These are phyloP conservation scores for Xerus rutilus DNA, from an alignment of 2,797 vertebrate genomes.

Conservation along the genomic window DNA sequence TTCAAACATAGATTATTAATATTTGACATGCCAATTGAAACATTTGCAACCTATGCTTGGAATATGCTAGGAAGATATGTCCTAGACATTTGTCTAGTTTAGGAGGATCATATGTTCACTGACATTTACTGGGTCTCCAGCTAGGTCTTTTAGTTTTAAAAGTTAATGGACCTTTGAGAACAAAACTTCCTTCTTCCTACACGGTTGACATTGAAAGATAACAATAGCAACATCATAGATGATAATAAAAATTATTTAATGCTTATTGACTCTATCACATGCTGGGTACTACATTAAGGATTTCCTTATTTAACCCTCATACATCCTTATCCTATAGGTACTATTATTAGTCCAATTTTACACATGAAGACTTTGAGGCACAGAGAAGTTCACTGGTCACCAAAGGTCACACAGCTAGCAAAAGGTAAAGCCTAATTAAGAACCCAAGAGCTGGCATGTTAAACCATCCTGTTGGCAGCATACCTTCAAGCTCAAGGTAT, in stretches of 20 bases:
- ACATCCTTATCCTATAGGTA: not conserved
- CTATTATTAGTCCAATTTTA: not conserved
- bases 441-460: not conserved
- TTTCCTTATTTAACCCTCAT: not conserved
- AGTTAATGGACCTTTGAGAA: slow-evolving; percentile 63
- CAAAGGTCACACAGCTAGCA: not conserved
- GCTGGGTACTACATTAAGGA: not conserved
- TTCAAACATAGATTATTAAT: slow-evolving; percentile 75
- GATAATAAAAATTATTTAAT: not conserved
- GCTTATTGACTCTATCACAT: not conserved
- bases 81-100: slow-evolving; percentile 51
- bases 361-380: not conserved
- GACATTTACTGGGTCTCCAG: slow-evolving; percentile 50
- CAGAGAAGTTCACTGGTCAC: slow-evolving; percentile 22
- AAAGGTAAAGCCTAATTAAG: not conserved
- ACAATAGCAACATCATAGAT: not conserved
- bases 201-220: slow-evolving; percentile 62
- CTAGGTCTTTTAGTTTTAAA: slow-evolving; percentile 71
- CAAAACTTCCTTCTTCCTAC: slow-evolving; percentile 37
- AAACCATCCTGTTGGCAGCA: not conserved
- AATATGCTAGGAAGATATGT: slow-evolving; percentile 35
- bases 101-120: slow-evolving; percentile 42
- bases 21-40: slow-evolving; percentile 74
- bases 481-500: not conserved
- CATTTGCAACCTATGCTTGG: slow-evolving; percentile 48